A percentile compares a stretch with the other conserved stretches of the same genome.
Evolutionary conservation across 2,113 vertebrate species (phyloP).

Genomic region (Ochotona curzoniae): DNA sequence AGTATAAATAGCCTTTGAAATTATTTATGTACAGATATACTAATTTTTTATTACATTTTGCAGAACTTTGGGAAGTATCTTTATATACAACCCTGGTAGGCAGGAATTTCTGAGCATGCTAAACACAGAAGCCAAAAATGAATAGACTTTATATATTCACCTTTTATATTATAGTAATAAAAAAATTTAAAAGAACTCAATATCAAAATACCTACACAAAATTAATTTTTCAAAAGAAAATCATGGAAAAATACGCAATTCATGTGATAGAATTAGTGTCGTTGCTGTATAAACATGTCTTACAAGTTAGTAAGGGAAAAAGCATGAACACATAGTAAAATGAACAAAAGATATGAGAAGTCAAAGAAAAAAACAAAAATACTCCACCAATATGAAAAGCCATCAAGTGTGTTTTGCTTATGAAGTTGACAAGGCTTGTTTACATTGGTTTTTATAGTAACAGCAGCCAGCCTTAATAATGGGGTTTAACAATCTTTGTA

Average conservation of each 20-base stretch:
- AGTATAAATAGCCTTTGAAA: too few relatives aligned
- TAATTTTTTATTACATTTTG: too few relatives aligned
- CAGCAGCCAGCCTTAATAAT: background rate
- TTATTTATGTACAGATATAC: too few relatives aligned
- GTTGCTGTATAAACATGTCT: background rate
- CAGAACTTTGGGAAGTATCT: too few relatives aligned
- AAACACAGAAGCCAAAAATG: background rate
- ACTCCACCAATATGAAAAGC: background rate
- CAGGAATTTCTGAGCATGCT: background rate
- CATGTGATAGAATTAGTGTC: background rate
- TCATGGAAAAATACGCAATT: background rate
- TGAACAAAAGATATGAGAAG: background rate
- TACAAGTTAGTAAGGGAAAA: background rate
- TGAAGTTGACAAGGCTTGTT: background rate
- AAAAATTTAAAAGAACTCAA: background rate
- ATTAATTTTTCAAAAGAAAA: background rate
- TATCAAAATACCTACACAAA: conserved; percentile 6
- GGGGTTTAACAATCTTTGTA: background rate
- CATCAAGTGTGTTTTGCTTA: background rate
- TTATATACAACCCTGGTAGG: background rate
- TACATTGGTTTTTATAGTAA: background rate
- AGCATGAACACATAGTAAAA: background rate
- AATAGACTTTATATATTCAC: background rate
- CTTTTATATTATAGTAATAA: background rate
- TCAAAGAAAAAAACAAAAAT: conserved; percentile 30